A percentile compares a stretch with the other conserved stretches of the same genome.
Conservation (phyloP, 2,888 invertebrate genomes). For the Physocephala rufipes region DNA sequence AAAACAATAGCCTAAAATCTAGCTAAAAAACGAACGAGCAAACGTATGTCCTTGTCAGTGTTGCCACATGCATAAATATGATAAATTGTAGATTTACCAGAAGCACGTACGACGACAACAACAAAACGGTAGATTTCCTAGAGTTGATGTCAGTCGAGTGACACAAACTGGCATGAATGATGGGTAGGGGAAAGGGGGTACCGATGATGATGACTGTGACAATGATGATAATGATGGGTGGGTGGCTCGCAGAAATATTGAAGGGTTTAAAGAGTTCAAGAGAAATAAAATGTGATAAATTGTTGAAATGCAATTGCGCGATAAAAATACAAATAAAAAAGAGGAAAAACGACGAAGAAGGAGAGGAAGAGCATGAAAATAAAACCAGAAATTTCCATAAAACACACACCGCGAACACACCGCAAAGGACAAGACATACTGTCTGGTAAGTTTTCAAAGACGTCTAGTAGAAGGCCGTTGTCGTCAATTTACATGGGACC, state of each 20-base stretch:
- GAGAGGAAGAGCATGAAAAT: not conserved
- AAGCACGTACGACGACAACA: conserved; percentile 36
- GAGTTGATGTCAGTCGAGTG: too few relatives aligned
- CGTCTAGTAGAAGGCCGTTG: too few relatives aligned
- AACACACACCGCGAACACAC: too few relatives aligned
- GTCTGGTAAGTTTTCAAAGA: too few relatives aligned
- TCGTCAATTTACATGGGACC: too few relatives aligned
- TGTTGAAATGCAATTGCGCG: conserved; percentile 34
- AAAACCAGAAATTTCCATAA: too few relatives aligned
- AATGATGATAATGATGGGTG: not conserved
- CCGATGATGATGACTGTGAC: too few relatives aligned
- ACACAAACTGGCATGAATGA: too few relatives aligned
- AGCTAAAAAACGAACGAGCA: not conserved
- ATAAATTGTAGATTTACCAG: conserved; percentile 19
- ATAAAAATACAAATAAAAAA: conserved; percentile 14
- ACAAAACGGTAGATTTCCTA: not conserved
- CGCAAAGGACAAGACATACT: conserved; percentile 9
- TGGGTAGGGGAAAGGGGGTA: too few relatives aligned
- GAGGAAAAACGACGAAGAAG: conserved; percentile 1
- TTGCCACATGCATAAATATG: conserved; percentile 30
- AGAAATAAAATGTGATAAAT: conserved; percentile 39
- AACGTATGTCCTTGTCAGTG: conserved; percentile 4
- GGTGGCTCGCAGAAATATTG: not conserved
- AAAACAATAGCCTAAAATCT: too few relatives aligned
- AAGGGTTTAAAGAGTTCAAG: conserved; percentile 29